A percentile compares a stretch with the other conserved stretches of the same genome.
phyloP scores from a whole-genome alignment of 2,113 vertebrate species.

The Erythrolamprus reginae region DNA sequence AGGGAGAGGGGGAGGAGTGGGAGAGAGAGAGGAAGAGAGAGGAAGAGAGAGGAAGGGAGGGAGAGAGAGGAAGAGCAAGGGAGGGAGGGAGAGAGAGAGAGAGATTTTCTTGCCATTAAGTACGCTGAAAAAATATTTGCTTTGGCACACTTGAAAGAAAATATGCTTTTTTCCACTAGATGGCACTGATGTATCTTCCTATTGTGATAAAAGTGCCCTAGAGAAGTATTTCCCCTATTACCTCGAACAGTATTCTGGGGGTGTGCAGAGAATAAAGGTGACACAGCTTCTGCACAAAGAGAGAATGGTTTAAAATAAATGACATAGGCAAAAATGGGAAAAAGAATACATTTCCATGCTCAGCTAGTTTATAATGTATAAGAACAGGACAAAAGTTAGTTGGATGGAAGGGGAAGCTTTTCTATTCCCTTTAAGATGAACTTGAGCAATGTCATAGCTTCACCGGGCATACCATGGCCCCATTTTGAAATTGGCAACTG shows the following conservation, averaged over 20 bases:
- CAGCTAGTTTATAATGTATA: neutral
- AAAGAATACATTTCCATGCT: neutral
- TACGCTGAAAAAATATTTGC: neutral
- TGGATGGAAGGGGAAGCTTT: neutral
- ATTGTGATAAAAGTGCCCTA: neutral
- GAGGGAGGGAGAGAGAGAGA: neutral
- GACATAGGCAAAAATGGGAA: neutral
- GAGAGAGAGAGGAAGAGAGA: neutral
- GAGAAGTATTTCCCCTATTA: neutral
- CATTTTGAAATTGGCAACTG: neutral
- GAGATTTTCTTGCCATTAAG: neutral
- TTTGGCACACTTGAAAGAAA: neutral
- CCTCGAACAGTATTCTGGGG: neutral
- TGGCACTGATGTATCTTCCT: conserved; percentile 3
- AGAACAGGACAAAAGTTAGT: neutral
- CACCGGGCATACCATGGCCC: neutral
- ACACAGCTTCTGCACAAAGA: neutral
- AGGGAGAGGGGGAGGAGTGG: no score
- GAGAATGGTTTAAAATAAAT: neutral
- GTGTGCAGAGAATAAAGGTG: neutral
- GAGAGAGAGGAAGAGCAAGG: neutral
- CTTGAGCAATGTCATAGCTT: neutral
- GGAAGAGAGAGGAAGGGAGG: no score
- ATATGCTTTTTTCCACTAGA: neutral
- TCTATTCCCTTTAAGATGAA: neutral